Evolutionary conservation across 2,113 vertebrate species (phyloP), one percentile per base, ranked within the genome.

Genomic region (Oxyruncus cristatus): DNA sequence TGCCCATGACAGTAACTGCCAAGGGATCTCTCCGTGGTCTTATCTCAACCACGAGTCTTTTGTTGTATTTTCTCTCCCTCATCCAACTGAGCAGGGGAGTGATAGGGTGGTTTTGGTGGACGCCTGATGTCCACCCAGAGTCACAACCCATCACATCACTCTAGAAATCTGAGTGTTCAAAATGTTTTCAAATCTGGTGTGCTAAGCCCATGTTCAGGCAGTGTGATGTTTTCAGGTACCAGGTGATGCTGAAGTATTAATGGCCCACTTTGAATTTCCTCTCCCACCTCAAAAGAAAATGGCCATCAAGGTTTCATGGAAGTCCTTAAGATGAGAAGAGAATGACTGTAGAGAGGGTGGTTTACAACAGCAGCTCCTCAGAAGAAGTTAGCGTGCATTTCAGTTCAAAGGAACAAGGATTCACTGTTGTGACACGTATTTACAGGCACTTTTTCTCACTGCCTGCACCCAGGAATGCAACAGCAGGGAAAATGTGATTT

Each of bases 351-450:
- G 12, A 15, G 41, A 35, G 46, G 37, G 41, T 33, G 16, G 39
- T 56, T 56, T 35, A 49, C 12, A 10, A 23, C n/a, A 19, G 59
- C 42, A 33, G 75, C 20, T 44, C n/a, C 58, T 72, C 63, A 59
- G 56, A n/a, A 37, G 12, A 35, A 49, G 41, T 35, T 6, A 46
- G 14, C 0, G 5, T 35, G 46, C 2, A 1, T 56, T 66, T n/a
- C 9, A 71, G 41, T 47, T 41, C 28, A 35, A 50, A 72, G 37
- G 58, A 71, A 27, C 9, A 24, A 66, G 56, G 52, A 37, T 46
- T 71, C 5, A 16, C 46, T 59, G 26, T 52, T 49, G 62, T 37
- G 50, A 46, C 12, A 1, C 41, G 35, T 44, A 24, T 41, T 77
- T 85, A 46, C 19, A 52, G 65, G 65, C 41, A 19, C 32, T 66